Conservation (phyloP, 2,888 invertebrate genomes). For the Acrobasis repandana region DNA sequence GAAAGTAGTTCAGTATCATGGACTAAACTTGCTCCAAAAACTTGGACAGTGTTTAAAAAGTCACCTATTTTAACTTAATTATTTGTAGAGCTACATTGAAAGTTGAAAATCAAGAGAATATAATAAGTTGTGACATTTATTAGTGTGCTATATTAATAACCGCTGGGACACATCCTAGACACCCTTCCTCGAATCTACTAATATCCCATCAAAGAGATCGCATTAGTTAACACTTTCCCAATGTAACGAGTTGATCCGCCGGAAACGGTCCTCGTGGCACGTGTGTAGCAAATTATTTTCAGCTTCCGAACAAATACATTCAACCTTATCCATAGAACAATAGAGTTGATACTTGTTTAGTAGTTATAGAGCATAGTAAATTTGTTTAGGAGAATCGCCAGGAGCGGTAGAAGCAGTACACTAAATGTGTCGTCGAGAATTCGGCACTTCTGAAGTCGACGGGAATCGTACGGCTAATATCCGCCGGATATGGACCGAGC, state of each 20-base stretch:
- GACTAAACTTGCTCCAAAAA: too few relatives aligned
- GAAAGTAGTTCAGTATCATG: too few relatives aligned
- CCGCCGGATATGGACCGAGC: constrained; percentile 72
- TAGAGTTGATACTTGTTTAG: constrained; percentile 23
- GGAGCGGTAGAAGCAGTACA: constrained; percentile 40
- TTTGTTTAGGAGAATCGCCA: constrained; percentile 31
- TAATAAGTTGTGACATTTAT: constrained; percentile 18
- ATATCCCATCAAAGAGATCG: constrained; percentile 63
- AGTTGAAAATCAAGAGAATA: not conserved
- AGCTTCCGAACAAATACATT: constrained; percentile 19
- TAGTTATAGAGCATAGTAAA: constrained; percentile 21
- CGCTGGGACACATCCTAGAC: constrained; percentile 30
- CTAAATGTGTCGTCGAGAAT: constrained; percentile 76
- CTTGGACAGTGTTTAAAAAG: too few relatives aligned
- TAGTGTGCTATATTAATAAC: constrained; percentile 17
- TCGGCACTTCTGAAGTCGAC: constrained; percentile 63
- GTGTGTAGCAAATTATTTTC: constrained; percentile 30
- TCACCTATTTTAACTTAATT: too few relatives aligned
- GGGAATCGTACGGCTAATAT: constrained; percentile 65
- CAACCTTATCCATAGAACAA: constrained; percentile 23
- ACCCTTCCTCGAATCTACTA: constrained; percentile 50
- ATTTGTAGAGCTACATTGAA: not conserved
- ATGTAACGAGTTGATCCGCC: constrained; percentile 66
- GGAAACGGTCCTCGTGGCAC: constrained; percentile 52
- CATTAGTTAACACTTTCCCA: constrained; percentile 66